These are phyloP conservation scores for Caenorhabditis doughertyi DNA, from an alignment of 2,888 invertebrate genomes.

Conservation along the genomic window DNA sequence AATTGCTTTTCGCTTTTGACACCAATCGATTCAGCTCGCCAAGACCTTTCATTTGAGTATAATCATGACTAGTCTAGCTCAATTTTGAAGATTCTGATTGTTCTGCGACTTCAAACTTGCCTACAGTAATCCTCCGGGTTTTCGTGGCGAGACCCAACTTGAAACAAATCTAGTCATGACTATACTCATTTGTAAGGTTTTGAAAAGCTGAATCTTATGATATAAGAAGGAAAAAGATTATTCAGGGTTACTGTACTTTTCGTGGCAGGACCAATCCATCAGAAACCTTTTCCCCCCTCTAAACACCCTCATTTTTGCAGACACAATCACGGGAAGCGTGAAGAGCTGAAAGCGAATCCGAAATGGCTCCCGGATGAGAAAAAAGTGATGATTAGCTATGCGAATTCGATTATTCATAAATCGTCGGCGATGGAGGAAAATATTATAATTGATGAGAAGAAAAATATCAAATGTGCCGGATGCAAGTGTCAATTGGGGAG, in stretches of 20 bases:
- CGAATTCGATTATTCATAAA: conserved; percentile 56
- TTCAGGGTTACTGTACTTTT: neutral
- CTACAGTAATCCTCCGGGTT: too few relatives aligned
- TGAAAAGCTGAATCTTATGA: too few relatives aligned
- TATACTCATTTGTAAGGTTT: neutral
- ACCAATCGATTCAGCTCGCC: too few relatives aligned
- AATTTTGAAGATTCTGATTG: too few relatives aligned
- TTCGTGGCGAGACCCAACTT: neutral
- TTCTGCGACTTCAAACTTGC: too few relatives aligned
- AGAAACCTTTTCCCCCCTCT: neutral
- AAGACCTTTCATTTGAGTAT: too few relatives aligned
- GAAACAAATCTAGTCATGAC: neutral
- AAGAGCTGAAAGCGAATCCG: conserved; percentile 59
- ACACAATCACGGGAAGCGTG: conserved; percentile 44
- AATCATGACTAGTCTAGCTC: too few relatives aligned
- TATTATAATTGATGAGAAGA: conserved; percentile 45
- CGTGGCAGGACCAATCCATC: neutral
- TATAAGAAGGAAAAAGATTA: too few relatives aligned
- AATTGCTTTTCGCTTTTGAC: too few relatives aligned
- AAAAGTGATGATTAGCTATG: conserved; percentile 71
- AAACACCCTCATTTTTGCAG: conserved; percentile 18
- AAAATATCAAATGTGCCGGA: conserved; percentile 63
- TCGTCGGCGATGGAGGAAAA: conserved; percentile 44
- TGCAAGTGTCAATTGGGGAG: conserved; percentile 65
- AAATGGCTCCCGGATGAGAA: conserved; percentile 72